Percentiles rank a stretch among this genome's conserved stretches.
phyloP scores from a whole-genome alignment of 2,797 vertebrate genomes.

The Parotocinclus haroldoi region DNA sequence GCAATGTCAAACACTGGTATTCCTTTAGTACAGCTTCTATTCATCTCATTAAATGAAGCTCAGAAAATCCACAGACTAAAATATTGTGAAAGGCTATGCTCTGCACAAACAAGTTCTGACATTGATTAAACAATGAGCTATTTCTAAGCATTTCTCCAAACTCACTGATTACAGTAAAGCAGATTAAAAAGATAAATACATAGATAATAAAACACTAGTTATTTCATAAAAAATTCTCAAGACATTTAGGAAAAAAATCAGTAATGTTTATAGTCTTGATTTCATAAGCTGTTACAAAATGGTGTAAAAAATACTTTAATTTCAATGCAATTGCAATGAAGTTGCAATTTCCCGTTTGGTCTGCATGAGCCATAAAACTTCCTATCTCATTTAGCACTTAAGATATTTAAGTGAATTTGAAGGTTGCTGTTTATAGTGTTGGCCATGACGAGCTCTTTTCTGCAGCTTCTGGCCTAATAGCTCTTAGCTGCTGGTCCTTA shows the following conservation, averaged over 20 bases:
- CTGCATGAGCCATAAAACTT: slow-evolving; percentile 35
- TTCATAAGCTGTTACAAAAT: slow-evolving; percentile 15
- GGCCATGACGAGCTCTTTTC: slow-evolving; percentile 35
- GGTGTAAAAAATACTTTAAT: slow-evolving; percentile 26
- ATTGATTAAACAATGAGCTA: slow-evolving; percentile 40
- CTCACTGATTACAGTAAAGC: slow-evolving; percentile 12
- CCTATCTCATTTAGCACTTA: slow-evolving; percentile 30
- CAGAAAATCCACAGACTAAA: slow-evolving; percentile 24
- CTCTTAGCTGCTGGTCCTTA: slow-evolving; percentile 20
- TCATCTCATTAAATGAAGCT: slow-evolving; percentile 36
- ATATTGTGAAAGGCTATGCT: slow-evolving; percentile 25
- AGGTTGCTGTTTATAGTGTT: slow-evolving; percentile 40
- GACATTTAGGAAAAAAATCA: background rate
- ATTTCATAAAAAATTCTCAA: slow-evolving; percentile 1
- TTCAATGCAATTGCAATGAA: slow-evolving; percentile 31
- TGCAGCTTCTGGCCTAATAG: slow-evolving; percentile 32
- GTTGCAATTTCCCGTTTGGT: slow-evolving; percentile 23
- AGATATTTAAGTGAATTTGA: slow-evolving; percentile 53
- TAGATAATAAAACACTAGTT: slow-evolving; percentile 16
- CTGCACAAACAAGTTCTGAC: slow-evolving; percentile 25
- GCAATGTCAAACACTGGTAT: slow-evolving; percentile 35
- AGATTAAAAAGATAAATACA: background rate
- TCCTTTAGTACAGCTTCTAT: slow-evolving; percentile 30
- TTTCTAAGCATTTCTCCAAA: slow-evolving; percentile 18
- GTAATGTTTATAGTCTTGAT: background rate